A percentile compares a stretch with the other conserved stretches of the same genome.
These are phyloP conservation scores for Eustalomyia histrio DNA, from an alignment of 2,888 invertebrate species.

Conservation along the genomic window DNA sequence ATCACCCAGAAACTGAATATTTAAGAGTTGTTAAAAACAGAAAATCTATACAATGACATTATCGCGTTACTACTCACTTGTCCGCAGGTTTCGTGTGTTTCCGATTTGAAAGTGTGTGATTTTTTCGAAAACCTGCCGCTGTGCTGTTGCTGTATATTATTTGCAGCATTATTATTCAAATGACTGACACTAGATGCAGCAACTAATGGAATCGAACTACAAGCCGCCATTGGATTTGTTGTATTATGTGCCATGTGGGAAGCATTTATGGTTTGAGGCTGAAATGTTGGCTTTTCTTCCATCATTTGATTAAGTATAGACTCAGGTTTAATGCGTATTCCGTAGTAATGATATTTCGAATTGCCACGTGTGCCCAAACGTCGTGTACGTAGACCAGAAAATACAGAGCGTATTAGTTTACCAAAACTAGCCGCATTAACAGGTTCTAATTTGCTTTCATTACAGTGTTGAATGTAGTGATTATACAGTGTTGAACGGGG, in stretches of 20 bases:
- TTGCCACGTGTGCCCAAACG: constrained; percentile 98
- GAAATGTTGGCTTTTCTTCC: constrained; percentile 79
- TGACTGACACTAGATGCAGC: constrained; percentile 56
- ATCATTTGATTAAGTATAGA: constrained; percentile 84
- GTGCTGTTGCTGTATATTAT: constrained; percentile 41
- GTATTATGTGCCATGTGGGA: constrained; percentile 23
- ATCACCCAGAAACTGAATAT: constrained; percentile 89
- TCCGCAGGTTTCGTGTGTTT: constrained; percentile 79
- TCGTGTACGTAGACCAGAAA: constrained; percentile 95
- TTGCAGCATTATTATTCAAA: constrained; percentile 37
- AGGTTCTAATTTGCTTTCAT: constrained; percentile 95
- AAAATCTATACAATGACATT: neutral
- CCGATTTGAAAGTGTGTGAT: constrained; percentile 76
- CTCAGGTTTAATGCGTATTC: constrained; percentile 96
- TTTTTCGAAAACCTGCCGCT: constrained; percentile 70
- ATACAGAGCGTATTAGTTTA: constrained; percentile 98
- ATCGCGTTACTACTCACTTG: constrained; percentile 72
- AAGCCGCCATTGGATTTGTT: constrained; percentile 38
- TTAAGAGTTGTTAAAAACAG: neutral
- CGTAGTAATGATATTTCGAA: constrained; percentile 99
- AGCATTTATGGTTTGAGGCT: constrained; percentile 39
- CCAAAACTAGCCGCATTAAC: constrained; percentile 99
- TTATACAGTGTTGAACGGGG: constrained; percentile 97
- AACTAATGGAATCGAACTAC: constrained; percentile 46
- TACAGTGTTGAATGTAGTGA: constrained; percentile 97